A percentile compares a stretch with the other conserved stretches of the same genome.
These are phyloP conservation scores for Catalaphyllia jardinei DNA, from an alignment of 64 coral and sea anemone species.

Conservation along the genomic window DNA sequence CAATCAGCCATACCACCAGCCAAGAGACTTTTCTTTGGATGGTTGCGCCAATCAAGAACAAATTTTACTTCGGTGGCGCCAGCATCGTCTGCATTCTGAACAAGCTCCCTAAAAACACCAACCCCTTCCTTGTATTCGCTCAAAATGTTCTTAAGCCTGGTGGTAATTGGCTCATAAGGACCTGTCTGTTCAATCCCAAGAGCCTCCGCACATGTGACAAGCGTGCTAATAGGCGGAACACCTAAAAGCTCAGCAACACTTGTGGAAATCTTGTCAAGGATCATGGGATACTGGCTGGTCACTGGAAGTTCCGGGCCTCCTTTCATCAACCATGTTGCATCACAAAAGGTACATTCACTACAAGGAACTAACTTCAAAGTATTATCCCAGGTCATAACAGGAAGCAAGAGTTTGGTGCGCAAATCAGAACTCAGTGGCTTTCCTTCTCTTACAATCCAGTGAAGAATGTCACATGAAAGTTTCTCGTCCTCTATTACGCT, in stretches of 20 bases:
- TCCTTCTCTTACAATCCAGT: conserved; percentile 67
- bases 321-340: conserved; percentile 60
- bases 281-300: conserved; percentile 50
- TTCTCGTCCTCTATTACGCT: conserved; percentile 41
- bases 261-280: conserved; percentile 69
- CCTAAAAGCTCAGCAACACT: conserved; percentile 57
- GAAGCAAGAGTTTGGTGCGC: conserved; percentile 44
- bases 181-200: conserved; percentile 83
- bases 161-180: conserved; percentile 83
- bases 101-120: conserved; percentile 83
- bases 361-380: conserved; percentile 76
- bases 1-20: conserved; percentile 71
- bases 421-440: conserved; percentile 20
- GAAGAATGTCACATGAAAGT: conserved; percentile 63
- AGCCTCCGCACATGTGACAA: conserved; percentile 56
- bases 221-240: conserved; percentile 80
- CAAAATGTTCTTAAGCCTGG: conserved; percentile 75
- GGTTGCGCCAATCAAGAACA: conserved; percentile 81
- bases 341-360: conserved; percentile 67
- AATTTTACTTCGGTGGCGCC: conserved; percentile 89
- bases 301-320: conserved; percentile 45
- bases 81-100: conserved; percentile 95
- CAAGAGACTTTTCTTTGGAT: conserved; percentile 50
- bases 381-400: conserved; percentile 68
- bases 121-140: conserved; percentile 92